Evolutionary conservation across 2,888 invertebrate species (phyloP), one percentile per base, ranked within the genome.

Genomic region (Brachyptera putata): DNA sequence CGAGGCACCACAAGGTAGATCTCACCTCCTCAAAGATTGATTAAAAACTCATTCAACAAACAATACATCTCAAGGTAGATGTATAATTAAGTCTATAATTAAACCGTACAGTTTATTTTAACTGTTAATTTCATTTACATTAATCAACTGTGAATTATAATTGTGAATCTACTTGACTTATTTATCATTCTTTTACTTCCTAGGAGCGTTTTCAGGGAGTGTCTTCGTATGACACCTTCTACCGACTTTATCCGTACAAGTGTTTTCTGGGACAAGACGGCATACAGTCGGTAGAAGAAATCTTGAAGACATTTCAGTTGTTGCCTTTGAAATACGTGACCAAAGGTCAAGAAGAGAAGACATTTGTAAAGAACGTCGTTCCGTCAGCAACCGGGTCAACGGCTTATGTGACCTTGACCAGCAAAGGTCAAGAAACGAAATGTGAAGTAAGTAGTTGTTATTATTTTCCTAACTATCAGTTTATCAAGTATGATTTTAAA

Each of bases 231-330:
- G 84, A 88, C 63, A 76, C 90, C 1, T 74, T 96, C 37, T 83
- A 84, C 64, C 80, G 87, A 34, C 77, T 95, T 0, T 97, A 96
- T 74, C 96, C 96, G 0, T 91, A 89, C 72, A 83, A 85, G 67
- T 77, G 84, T 1, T 87, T 95, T 72, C 75, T 95, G 57, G 80
- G 82, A n/a, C 82, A 84, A 69, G 94, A 95, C 53, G 88, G 87
- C 24, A 79, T 81, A 55, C 81, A 80, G 57, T 85, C 88, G 14
- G 84, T 95, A 0, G 82, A 86, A 69, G 81, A 82, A 16, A 81
- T 93, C 57, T 65, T 48, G 34, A 49, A 16, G 9, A 62, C 62
- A 7, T 62, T 62, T 36, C 39, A 58, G 13, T 26, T 53, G 18
- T 36, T 53, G 34, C 43, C 46, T 22, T 18, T 16, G 21, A 11